Evolutionary conservation across 2,888 invertebrate species (phyloP).

Genomic region (Margaritifera margaritifera): DNA sequence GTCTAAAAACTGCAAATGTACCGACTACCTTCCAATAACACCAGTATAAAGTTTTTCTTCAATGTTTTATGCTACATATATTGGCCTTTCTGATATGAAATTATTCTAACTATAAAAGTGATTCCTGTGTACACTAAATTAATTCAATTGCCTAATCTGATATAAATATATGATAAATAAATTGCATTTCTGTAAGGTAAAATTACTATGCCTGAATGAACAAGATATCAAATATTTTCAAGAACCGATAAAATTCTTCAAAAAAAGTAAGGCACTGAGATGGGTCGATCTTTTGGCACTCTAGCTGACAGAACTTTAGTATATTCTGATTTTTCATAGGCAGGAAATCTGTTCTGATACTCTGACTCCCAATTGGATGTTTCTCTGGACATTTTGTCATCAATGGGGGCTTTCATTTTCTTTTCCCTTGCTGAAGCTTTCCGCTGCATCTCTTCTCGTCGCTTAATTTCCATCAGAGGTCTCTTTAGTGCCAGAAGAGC

Average conservation of each 20-base stretch:
- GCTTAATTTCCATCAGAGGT: constrained; percentile 35
- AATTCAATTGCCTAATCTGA: no score
- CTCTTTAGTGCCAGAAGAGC: constrained; percentile 48
- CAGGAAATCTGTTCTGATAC: constrained; percentile 45
- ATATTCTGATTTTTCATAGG: constrained; percentile 43
- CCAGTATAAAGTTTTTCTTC: no score
- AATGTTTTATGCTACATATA: no score
- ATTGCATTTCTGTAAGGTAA: no score
- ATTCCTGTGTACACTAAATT: no score
- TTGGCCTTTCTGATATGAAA: no score
- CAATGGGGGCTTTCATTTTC: constrained; percentile 39
- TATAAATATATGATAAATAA: no score
- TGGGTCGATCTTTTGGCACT: constrained; percentile 9
- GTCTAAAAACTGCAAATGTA: no score
- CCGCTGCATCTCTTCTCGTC: constrained; percentile 29
- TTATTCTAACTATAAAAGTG: no score
- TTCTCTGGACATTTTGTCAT: constrained; percentile 39
- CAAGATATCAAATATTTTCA: neutral
- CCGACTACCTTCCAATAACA: no score
- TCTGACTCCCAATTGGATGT: constrained; percentile 51
- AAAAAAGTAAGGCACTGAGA: neutral
- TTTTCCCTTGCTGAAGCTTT: constrained; percentile 37
- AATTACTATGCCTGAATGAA: no score
- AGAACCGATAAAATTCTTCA: neutral
- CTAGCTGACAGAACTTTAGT: constrained; percentile 26